Percentiles rank a stretch among this genome's conserved stretches.
phyloP scores from a whole-genome alignment of 2,113 vertebrate genomes.

The Rhegmatorhina hoffmannsi region DNA sequence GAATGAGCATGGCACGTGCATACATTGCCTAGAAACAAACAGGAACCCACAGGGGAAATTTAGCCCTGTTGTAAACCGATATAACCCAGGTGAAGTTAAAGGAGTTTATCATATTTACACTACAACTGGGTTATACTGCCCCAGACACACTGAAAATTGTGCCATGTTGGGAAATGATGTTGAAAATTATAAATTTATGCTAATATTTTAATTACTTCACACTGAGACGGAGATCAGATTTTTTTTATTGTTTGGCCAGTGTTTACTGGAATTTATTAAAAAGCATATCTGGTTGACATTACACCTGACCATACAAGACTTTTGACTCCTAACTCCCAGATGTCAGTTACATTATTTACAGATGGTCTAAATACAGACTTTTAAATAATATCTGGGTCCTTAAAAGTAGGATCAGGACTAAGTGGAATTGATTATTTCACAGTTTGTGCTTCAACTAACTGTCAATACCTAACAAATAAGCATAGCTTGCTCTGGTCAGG shows the following conservation, averaged over 20 bases:
- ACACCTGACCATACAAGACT: background rate
- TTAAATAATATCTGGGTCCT: background rate
- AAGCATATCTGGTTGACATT: background rate
- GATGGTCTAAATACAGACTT: background rate
- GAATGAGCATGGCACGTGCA: background rate
- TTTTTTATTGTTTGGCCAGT: slow-evolving; percentile 10
- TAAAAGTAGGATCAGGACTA: background rate
- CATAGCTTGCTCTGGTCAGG: slow-evolving; percentile 7
- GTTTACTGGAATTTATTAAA: slow-evolving; percentile 9
- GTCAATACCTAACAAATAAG: slow-evolving; percentile 23
- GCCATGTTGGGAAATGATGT: background rate
- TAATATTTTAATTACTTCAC: background rate
- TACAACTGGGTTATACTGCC: background rate
- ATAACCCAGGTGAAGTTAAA: background rate
- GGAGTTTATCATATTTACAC: background rate
- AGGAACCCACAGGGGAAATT: background rate
- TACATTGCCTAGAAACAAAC: background rate
- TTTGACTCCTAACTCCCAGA: background rate
- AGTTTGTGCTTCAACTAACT: slow-evolving; percentile 6
- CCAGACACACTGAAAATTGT: background rate
- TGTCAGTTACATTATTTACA: background rate
- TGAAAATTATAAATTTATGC: background rate
- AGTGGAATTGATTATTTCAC: background rate
- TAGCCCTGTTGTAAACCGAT: background rate
- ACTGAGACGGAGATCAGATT: background rate